Percentiles rank a stretch among this genome's conserved stretches.
phyloP scores from a whole-genome alignment of 1,140 invertebrate genomes.

The Arctopsyche grandis region DNA sequence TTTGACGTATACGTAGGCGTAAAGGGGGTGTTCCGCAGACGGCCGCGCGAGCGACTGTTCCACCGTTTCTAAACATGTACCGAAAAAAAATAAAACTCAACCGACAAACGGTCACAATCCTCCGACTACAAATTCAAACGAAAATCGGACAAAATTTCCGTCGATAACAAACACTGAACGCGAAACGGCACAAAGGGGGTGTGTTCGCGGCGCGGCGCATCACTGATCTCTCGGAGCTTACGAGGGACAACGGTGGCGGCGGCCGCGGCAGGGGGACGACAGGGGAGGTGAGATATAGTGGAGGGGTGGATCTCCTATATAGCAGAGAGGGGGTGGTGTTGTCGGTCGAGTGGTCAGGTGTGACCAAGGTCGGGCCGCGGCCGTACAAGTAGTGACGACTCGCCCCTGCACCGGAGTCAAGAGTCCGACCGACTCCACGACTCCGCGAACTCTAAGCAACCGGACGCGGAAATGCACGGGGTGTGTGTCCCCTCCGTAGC shows the following conservation, averaged over 20 bases:
- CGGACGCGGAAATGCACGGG: slow-evolving; percentile 22
- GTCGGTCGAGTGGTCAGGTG: neutral
- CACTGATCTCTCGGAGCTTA: slow-evolving; percentile 19
- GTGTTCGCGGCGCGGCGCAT: slow-evolving; percentile 2
- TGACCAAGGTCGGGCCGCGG: neutral
- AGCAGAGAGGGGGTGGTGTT: neutral
- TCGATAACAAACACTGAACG: neutral
- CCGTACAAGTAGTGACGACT: neutral
- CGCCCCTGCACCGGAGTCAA: neutral
- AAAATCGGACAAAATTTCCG: neutral
- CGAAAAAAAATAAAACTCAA: too few relatives aligned
- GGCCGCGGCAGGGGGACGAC: slow-evolving; percentile 13
- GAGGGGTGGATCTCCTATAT: neutral
- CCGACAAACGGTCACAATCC: neutral
- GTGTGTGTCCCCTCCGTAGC: neutral
- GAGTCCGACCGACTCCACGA: neutral
- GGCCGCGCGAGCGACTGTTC: slow-evolving; percentile 9
- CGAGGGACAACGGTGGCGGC: slow-evolving; percentile 39
- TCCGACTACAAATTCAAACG: neutral
- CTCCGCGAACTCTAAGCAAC: neutral
- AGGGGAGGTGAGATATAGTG: neutral
- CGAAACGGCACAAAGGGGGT: neutral
- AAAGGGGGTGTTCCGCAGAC: slow-evolving; percentile 23
- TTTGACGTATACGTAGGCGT: slow-evolving; percentile 30
- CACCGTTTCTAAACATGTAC: too few relatives aligned